These are phyloP conservation scores for Automeris io DNA, from an alignment of 2,888 invertebrate genomes.

Conservation along the genomic window DNA sequence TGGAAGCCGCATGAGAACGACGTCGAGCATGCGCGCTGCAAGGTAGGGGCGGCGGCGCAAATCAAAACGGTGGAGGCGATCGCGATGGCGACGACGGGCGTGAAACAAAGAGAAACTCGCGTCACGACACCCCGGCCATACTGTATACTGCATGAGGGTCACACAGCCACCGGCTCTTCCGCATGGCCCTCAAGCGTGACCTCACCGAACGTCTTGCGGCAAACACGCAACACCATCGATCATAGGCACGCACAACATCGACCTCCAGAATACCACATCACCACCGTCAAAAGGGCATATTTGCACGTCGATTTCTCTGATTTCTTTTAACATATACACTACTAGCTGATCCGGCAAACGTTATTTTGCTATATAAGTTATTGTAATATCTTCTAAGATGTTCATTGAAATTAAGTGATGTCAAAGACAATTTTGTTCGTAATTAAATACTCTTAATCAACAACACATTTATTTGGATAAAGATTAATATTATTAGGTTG, in stretches of 20 bases:
- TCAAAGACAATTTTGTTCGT: too few species aligned
- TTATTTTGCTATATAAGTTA: too few species aligned
- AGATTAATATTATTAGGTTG: too few species aligned
- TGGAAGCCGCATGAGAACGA: conserved; percentile 45
- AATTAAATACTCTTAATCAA: too few species aligned
- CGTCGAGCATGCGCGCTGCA: conserved; percentile 59
- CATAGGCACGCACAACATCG: conserved; percentile 53
- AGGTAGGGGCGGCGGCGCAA: conserved; percentile 60
- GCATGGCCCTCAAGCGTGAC: conserved; percentile 31
- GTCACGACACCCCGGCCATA: conserved; percentile 38
- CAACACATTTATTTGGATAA: too few species aligned
- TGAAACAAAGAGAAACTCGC: conserved; percentile 54
- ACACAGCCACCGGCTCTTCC: conserved; percentile 27
- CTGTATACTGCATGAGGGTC: conserved; percentile 38
- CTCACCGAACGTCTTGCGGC: conserved; percentile 34
- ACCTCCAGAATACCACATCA: conserved; percentile 46
- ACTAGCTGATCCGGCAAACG: too few species aligned
- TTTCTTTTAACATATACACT: conserved; percentile 20
- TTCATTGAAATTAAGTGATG: too few species aligned
- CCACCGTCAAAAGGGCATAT: conserved; percentile 38
- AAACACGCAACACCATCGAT: conserved; percentile 58
- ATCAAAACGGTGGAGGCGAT: conserved; percentile 41
- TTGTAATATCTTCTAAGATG: too few species aligned
- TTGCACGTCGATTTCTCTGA: conserved; percentile 49
- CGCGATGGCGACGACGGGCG: conserved; percentile 36